Conservation (phyloP, 2,113 vertebrate species). For the Nibea coibor region DNA sequence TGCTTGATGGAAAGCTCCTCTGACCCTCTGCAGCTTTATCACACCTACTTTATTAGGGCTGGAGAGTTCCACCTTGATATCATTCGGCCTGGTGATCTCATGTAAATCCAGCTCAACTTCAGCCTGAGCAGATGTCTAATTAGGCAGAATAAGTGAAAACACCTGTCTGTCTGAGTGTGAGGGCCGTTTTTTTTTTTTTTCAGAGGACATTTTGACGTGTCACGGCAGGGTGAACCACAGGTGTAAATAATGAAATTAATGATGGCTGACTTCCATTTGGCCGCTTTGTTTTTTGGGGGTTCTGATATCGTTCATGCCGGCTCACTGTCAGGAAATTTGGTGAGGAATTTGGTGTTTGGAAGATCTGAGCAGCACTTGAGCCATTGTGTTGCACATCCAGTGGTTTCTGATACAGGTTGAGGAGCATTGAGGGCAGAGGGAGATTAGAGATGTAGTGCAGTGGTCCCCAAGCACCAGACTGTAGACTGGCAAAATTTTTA, state of each 20-base stretch:
- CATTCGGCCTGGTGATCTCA: neutral
- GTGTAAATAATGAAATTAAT: neutral
- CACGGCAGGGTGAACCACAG: neutral
- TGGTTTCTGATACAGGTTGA: neutral
- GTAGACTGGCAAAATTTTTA: too few relatives aligned
- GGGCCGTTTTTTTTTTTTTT: neutral
- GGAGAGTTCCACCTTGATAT: neutral
- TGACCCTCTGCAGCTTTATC: neutral
- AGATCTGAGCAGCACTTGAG: conserved; percentile 16
- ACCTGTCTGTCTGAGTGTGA: neutral
- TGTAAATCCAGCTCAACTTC: neutral
- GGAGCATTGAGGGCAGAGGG: neutral
- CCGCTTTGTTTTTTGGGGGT: neutral
- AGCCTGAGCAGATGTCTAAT: conserved; percentile 15
- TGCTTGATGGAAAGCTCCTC: neutral
- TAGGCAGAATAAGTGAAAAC: conserved; percentile 8
- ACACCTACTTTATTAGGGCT: neutral
- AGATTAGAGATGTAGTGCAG: neutral
- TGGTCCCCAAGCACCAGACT: too few relatives aligned
- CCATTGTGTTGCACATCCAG: neutral
- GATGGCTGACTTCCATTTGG: neutral
- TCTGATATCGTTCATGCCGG: neutral
- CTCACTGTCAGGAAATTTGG: neutral
- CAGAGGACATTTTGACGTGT: neutral
- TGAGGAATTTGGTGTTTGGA: conserved; percentile 3